A percentile compares a stretch with the other conserved stretches of the same genome.
Evolutionary conservation across 1,140 invertebrate genomes (phyloP).

Genomic region (Lepidurus couesii): DNA sequence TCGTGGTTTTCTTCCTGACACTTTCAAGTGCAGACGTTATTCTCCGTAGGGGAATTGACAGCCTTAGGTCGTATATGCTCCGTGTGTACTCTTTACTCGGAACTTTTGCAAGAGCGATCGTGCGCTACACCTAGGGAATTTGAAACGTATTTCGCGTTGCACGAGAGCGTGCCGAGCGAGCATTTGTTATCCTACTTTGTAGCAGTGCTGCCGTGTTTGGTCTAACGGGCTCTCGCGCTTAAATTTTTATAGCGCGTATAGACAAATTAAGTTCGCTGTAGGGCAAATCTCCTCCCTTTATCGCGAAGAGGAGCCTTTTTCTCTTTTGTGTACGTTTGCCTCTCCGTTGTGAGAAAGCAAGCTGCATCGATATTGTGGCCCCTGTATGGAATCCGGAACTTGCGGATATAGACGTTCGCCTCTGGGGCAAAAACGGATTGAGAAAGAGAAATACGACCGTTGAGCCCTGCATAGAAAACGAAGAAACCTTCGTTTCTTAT

Average conservation of each 20-base stretch:
- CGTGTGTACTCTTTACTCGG: no score
- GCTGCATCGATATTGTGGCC: background rate
- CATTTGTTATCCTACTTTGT: background rate
- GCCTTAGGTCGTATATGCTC: no score
- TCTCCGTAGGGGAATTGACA: no score
- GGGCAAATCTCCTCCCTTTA: background rate
- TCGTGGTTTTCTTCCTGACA: no score
- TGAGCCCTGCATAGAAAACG: no score
- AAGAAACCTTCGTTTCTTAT: background rate
- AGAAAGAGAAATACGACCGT: no score
- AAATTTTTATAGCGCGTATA: background rate
- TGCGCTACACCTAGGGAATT: background rate
- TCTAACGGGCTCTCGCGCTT: background rate
- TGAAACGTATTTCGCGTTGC: background rate
- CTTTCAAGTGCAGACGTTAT: no score
- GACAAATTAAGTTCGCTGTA: background rate
- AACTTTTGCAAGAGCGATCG: background rate
- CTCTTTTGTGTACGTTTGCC: no score
- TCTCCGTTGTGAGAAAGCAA: background rate
- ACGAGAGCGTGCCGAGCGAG: background rate
- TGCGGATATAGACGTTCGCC: background rate
- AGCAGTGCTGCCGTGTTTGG: background rate
- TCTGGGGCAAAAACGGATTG: background rate
- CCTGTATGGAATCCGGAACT: constrained; percentile 14
- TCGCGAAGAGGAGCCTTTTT: no score